Evolutionary conservation across 2,113 vertebrate genomes (phyloP), one percentile per base, ranked within the genome.

Genomic region (Psittacus erithacus): DNA sequence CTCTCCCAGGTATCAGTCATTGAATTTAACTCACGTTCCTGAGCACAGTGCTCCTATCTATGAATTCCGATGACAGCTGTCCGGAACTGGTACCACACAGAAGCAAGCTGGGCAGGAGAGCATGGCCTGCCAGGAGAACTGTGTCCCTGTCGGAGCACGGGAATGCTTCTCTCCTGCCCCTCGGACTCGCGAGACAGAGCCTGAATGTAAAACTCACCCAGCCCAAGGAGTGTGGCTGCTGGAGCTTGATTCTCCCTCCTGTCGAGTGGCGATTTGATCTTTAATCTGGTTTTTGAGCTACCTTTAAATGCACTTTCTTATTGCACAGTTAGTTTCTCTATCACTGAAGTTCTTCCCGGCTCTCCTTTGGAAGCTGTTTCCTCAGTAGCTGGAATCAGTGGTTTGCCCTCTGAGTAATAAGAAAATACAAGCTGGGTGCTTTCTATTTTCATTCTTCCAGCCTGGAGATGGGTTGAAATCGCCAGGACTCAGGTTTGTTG

Each of bases 41-140:
- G 99, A 99, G 97, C 99, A 99, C 98, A 99, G 99, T 11, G 98
- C 98, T 47, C 98, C 99, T 92, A 99, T 99, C 97, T 99, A 99
- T 24, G 99, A 99, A 92, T 99, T 99, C 96, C 99, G 99, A 98
- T 99, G 99, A 99, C 98, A 95, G 79, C 77, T 65, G 90, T 43
- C 95, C 67, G n/a, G 82, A 87, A 78, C 82, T 92, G 93, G 82
- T 75, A 92, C 85, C 38, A 7, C 97, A 93, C 96, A 67, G 96
- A 97, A 94, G 97, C 96, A 95, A 96, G 65, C 14, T 29, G 96
- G 98, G 98, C 97, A 97, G 95, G 96, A 95, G 97, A 83, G 90
- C 96, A 79, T 35, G 86, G 93, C 81, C 97, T 94, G 97, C 97
- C 95, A 63, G 92, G 96, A 97, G 97, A 95, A 94, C 95, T 95